Percentiles rank a stretch among this genome's conserved stretches.
These are phyloP conservation scores for Parotia lawesii DNA, from an alignment of 2,113 vertebrate species.

Conservation along the genomic window DNA sequence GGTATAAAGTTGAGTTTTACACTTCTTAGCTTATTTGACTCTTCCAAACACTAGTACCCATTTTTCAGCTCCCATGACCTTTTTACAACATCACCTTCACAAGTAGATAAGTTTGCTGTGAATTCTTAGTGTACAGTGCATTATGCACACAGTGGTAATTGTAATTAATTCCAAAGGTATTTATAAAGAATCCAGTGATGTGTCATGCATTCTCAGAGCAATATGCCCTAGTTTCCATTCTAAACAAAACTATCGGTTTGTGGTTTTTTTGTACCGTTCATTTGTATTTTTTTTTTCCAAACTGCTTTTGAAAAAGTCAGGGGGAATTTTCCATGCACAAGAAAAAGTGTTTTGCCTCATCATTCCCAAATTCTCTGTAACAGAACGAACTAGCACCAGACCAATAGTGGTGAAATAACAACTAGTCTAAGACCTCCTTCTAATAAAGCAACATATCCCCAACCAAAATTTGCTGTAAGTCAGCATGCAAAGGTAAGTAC, in stretches of 20 bases:
- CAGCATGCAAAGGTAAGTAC: background rate
- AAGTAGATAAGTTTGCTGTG: background rate
- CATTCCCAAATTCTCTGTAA: background rate
- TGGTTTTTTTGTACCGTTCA: accelerated
- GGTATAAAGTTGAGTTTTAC: background rate
- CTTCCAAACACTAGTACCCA: background rate
- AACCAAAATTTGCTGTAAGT: background rate
- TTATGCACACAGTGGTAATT: background rate
- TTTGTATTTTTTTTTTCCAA: background rate
- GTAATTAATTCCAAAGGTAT: background rate
- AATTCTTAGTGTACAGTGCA: background rate
- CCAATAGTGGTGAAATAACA: background rate
- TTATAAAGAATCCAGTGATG: background rate
- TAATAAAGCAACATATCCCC: background rate
- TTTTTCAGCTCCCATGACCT: background rate
- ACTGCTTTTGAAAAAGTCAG: background rate
- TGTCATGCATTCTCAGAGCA: background rate
- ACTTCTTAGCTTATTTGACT: background rate
- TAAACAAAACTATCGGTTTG: background rate
- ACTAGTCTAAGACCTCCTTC: background rate
- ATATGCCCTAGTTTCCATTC: background rate
- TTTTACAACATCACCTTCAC: background rate
- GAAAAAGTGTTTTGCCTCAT: background rate
- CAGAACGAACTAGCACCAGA: background rate
- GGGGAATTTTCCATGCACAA: background rate